These are phyloP conservation scores for Auanema freiburgensis DNA, from an alignment of 2,888 invertebrate genomes.

Conservation along the genomic window DNA sequence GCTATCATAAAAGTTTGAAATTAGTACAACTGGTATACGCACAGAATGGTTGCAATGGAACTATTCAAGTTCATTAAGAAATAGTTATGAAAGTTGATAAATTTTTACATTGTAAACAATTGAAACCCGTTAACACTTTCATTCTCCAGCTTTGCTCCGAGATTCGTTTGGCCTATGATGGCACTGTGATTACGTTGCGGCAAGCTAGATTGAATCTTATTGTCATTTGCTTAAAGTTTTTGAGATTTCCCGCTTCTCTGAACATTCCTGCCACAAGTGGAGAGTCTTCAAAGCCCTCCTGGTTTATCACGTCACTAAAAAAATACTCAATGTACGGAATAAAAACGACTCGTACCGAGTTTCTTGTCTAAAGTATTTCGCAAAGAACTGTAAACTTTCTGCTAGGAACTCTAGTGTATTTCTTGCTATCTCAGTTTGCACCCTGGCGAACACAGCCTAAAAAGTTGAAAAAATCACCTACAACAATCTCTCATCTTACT, in stretches of 20 bases:
- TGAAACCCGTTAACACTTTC: too few species aligned
- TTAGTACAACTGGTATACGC: too few species aligned
- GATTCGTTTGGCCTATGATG: too few species aligned
- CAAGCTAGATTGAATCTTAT: constrained; percentile 39
- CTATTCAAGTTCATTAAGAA: too few species aligned
- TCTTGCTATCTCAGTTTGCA: constrained; percentile 40
- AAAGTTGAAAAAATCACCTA: constrained; percentile 5
- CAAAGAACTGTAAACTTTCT: constrained; percentile 42
- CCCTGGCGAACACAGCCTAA: constrained; percentile 28
- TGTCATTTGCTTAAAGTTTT: constrained; percentile 43
- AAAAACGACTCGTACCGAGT: constrained; percentile 30
- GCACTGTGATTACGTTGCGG: constrained; percentile 15
- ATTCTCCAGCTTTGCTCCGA: too few species aligned
- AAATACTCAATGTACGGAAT: neutral
- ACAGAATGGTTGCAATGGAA: too few species aligned
- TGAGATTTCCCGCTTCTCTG: constrained; percentile 39
- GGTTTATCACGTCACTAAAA: constrained; percentile 29
- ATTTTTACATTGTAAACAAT: too few species aligned
- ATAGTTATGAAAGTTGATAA: too few species aligned
- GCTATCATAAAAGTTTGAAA: too few species aligned
- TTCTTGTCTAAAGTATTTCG: constrained; percentile 36
- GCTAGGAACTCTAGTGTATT: constrained; percentile 42
- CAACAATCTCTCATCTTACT: constrained; percentile 13
- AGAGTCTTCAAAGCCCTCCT: constrained; percentile 28
- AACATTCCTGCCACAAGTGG: constrained; percentile 42